Base-by-base conservation (phyloP, 2,797 vertebrate genomes). In the Tauraco hartlaubi region DNA sequence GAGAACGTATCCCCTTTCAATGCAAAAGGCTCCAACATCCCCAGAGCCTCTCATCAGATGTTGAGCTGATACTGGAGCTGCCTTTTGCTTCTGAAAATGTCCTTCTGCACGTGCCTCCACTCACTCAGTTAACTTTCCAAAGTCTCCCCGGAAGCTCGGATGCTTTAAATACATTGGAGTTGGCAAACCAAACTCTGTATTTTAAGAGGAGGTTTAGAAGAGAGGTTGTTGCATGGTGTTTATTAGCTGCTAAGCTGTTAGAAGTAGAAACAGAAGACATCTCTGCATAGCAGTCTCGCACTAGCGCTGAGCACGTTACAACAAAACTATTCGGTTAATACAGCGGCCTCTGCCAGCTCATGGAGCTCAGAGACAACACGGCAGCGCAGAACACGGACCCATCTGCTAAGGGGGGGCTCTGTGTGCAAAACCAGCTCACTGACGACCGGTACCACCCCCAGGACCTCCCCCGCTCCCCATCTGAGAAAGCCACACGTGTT, bases 221-320 rank as follows among this genome's bases (percentile, higher is more conserved):
- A 97, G 95, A 97, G 93, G 94, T 96, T 96, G 82, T 83, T 95
- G 94, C 95, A 87, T 93, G 96, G 98, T 98, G 98, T 98, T 98
- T 98, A 98, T 98, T 98, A 98, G 97, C 97, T 98, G 98, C 96
- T 98, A 98, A 98, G 98, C 97, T 97, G 97, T 96, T 96, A 97
- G 97, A 97, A 97, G 97, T 91, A 97, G 96, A 96, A 98, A 96
- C 94, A 98, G 97, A 97, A 96, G 97, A 96, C 90, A 96, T 97
- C 94, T 96, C 97, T 89, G 91, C 95, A 90, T 94, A 95, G 92
- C 96, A 96, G 89, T 58, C 95, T 96, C 95, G 87, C 92, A 76
- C 92, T 73, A 92, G 87, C 6, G 15, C 88, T 86, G 95, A 97
- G 94, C 93, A 88, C 85, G 94, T 96, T 96, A 85, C 94, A 85